phyloP scores from a whole-genome alignment of 2,797 vertebrate species.

The Pteronotus mesoamericanus region DNA sequence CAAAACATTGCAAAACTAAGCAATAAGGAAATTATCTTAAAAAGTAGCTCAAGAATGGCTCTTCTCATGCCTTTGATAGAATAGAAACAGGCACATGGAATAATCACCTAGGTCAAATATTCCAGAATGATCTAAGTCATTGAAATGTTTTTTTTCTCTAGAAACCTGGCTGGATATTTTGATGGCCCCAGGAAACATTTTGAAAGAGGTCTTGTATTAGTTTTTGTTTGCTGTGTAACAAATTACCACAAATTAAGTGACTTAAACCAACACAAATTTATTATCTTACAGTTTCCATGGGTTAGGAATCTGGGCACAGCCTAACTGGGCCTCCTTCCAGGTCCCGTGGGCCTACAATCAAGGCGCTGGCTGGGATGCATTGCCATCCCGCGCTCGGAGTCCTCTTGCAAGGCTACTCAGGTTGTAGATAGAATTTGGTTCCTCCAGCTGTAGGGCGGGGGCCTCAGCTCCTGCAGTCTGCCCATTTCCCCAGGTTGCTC shows the following conservation, averaged over 20 bases:
- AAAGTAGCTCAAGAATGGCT: background rate
- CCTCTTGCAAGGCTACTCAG: background rate
- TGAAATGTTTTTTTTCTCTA: background rate
- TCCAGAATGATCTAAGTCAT: background rate
- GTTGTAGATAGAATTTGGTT: background rate
- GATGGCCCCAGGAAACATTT: background rate
- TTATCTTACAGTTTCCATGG: background rate
- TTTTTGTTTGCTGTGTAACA: background rate
- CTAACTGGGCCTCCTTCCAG: background rate
- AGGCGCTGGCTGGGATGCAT: background rate
- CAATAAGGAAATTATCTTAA: background rate
- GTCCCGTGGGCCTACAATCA: background rate
- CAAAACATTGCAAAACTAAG: slow-evolving; percentile 29
- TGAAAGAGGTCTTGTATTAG: background rate
- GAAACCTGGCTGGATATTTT: background rate
- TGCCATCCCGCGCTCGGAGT: background rate
- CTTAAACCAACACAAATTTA: background rate
- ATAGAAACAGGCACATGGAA: background rate
- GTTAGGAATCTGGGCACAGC: background rate
- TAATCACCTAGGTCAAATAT: background rate
- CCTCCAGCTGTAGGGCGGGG: background rate
- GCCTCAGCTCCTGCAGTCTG: background rate
- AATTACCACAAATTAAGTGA: background rate
- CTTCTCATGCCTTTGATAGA: background rate
- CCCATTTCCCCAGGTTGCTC: background rate